Conservation (phyloP, 2,113 vertebrate species). For the Brevimyrus niger region DNA sequence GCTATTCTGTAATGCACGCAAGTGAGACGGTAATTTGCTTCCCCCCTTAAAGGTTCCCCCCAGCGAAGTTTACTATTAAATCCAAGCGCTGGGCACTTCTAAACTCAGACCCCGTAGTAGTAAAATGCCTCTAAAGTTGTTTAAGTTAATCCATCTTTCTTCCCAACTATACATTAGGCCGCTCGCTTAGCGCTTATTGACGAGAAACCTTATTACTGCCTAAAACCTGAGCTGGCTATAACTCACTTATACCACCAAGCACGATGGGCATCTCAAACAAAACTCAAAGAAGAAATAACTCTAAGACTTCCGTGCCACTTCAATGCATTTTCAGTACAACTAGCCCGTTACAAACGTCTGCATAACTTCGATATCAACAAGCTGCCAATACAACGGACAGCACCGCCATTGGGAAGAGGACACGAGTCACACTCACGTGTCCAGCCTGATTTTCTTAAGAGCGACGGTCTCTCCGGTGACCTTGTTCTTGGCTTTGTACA, state of each 20-base stretch:
- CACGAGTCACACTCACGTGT: conserved; percentile 75
- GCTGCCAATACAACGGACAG: background rate
- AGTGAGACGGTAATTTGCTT: background rate
- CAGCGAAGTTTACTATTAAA: background rate
- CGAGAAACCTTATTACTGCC: background rate
- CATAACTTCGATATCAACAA: background rate
- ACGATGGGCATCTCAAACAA: background rate
- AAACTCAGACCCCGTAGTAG: background rate
- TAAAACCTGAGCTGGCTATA: background rate
- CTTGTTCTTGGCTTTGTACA: conserved; percentile 89
- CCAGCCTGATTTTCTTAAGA: conserved; percentile 86
- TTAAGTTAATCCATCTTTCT: background rate
- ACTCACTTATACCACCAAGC: background rate
- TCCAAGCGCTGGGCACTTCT: background rate
- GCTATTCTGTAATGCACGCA: conserved; percentile 2
- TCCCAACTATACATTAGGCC: background rate
- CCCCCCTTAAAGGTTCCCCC: conserved; percentile 1
- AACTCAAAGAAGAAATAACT: background rate
- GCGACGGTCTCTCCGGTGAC: conserved; percentile 86
- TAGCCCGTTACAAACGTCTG: background rate
- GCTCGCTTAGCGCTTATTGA: background rate
- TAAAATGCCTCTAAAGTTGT: background rate
- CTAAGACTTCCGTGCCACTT: background rate
- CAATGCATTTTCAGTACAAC: background rate
- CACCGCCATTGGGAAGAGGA: background rate